Conservation (phyloP, 2,113 vertebrate species). For the Scomber colias region DNA sequence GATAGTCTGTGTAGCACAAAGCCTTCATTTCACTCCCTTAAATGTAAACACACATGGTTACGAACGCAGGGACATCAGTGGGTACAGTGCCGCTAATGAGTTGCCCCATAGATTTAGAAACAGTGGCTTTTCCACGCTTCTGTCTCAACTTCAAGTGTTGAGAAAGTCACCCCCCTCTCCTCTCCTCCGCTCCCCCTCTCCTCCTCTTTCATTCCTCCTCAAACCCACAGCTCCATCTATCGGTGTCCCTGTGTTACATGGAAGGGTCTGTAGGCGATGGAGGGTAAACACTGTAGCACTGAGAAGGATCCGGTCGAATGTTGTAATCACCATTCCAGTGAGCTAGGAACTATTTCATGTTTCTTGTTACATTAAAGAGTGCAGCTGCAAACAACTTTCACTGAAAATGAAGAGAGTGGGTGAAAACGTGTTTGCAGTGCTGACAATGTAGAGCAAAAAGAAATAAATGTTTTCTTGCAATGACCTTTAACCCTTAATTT, state of each 20-base stretch:
- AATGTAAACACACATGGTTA: slow-evolving; percentile 58
- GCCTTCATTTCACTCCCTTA: slow-evolving; percentile 43
- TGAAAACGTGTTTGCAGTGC: slow-evolving; percentile 39
- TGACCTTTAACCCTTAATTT: slow-evolving; percentile 60
- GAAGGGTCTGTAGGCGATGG: slow-evolving; percentile 16
- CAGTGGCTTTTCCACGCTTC: slow-evolving; percentile 68
- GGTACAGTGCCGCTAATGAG: slow-evolving; percentile 71
- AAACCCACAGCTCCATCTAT: slow-evolving; percentile 83
- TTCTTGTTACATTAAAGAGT: slow-evolving; percentile 30
- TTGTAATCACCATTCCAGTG: slow-evolving; percentile 25
- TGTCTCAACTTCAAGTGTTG: slow-evolving; percentile 76
- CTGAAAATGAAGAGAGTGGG: slow-evolving; percentile 24
- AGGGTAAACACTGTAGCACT: slow-evolving; percentile 18
- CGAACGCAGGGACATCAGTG: slow-evolving; percentile 54
- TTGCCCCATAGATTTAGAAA: slow-evolving; percentile 71
- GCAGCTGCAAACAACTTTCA: slow-evolving; percentile 37
- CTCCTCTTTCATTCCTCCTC: slow-evolving; percentile 55
- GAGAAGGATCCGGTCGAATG: slow-evolving; percentile 26
- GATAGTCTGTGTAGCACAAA: slow-evolving; percentile 55
- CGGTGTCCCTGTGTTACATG: slow-evolving; percentile 50
- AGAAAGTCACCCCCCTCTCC: slow-evolving; percentile 51
- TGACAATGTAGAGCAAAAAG: not conserved
- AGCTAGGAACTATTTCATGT: slow-evolving; percentile 24
- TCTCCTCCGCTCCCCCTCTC: not conserved
- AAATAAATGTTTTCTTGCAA: not conserved